phyloP scores from a whole-genome alignment of 2,797 vertebrate genomes.

The Dermochelys coriacea region DNA sequence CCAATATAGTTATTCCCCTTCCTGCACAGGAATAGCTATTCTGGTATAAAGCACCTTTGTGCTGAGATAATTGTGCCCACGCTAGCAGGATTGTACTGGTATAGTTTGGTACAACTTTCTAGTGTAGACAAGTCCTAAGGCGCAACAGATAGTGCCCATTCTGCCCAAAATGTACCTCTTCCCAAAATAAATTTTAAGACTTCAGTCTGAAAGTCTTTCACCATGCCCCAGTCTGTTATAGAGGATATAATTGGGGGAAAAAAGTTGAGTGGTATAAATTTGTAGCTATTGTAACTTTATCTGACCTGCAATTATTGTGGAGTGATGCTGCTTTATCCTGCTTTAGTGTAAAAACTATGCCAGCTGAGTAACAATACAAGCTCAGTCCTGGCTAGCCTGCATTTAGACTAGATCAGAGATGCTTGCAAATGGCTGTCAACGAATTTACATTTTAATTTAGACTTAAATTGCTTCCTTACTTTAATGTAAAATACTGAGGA shows the following conservation, averaged over 20 bases:
- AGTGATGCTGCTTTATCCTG: neutral
- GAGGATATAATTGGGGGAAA: neutral
- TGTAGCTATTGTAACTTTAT: neutral
- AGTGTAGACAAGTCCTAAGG: neutral
- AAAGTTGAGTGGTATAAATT: neutral
- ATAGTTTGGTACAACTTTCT: neutral
- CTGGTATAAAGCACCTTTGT: neutral
- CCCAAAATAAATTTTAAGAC: neutral
- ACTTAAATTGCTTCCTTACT: neutral
- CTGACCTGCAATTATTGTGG: neutral
- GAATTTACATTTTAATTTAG: neutral
- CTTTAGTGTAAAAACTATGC: neutral
- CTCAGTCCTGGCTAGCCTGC: neutral
- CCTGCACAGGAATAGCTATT: neutral
- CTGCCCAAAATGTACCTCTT: neutral
- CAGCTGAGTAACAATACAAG: neutral
- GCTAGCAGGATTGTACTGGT: neutral
- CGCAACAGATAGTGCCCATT: neutral
- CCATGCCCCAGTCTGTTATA: neutral
- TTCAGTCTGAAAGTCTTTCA: neutral
- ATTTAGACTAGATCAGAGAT: neutral
- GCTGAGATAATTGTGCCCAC: neutral
- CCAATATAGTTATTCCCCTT: neutral
- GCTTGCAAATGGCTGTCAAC: neutral
- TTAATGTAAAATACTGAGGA: neutral